Percentiles rank a stretch among this genome's conserved stretches.
These are phyloP conservation scores for Actinemys pallida DNA, from an alignment of 2,113 vertebrate species.

Conservation along the genomic window DNA sequence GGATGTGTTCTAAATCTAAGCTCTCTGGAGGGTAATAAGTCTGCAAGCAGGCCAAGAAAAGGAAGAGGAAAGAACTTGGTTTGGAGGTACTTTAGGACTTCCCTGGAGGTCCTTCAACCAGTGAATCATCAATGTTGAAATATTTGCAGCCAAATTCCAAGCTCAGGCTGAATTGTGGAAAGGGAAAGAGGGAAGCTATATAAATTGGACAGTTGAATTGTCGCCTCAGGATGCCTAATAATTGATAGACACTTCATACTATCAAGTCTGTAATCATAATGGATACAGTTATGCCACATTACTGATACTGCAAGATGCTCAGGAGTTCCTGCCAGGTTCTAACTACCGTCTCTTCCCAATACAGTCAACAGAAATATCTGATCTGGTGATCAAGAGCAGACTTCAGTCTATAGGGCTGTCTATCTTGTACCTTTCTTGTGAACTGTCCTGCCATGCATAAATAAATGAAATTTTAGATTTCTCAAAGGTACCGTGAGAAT, in stretches of 20 bases:
- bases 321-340: not conserved
- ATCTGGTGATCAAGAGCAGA: not conserved
- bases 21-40: conserved; percentile 51
- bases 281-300: not conserved
- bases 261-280: not conserved
- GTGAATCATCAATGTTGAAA: conserved; percentile 69
- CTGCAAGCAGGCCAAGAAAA: conserved; percentile 62
- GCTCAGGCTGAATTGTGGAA: conserved; percentile 1
- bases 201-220: not conserved
- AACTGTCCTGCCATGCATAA: not conserved
- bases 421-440: not conserved
- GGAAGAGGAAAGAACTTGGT: conserved; percentile 69
- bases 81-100: conserved; percentile 62
- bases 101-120: conserved; percentile 70
- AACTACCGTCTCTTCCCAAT: not conserved
- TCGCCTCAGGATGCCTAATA: not conserved
- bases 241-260: not conserved
- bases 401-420: not conserved
- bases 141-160: conserved; percentile 50
- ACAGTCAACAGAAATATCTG: not conserved
- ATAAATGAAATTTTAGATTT: not conserved
- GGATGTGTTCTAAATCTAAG: conserved; percentile 42
- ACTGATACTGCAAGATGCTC: not conserved
- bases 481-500: not conserved
- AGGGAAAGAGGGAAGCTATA: not conserved